phyloP scores from a whole-genome alignment of 2,113 vertebrate genomes.

The Prionailurus viverrinus region DNA sequence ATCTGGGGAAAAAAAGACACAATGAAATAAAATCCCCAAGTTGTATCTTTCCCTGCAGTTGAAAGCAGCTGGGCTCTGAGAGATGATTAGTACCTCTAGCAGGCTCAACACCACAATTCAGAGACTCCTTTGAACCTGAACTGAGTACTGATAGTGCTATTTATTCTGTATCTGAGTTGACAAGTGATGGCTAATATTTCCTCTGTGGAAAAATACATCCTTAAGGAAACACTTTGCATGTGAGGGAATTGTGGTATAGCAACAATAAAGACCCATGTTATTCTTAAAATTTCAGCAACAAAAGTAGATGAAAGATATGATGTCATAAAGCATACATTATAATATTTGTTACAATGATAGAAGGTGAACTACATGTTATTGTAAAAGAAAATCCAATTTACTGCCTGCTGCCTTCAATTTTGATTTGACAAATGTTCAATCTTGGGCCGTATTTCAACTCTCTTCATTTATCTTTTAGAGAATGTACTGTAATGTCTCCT shows the following conservation, averaged over 20 bases:
- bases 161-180: slow-evolving; percentile 51
- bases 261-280: slow-evolving; percentile 60
- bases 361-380: slow-evolving; percentile 83
- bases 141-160: neutral
- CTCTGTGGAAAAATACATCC: slow-evolving; percentile 62
- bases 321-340: slow-evolving; percentile 80
- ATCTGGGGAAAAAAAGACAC: neutral
- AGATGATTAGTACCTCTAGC: neutral
- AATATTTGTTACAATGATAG: slow-evolving; percentile 83
- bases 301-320: slow-evolving; percentile 81
- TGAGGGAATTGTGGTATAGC: slow-evolving; percentile 67
- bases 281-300: slow-evolving; percentile 81
- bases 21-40: neutral
- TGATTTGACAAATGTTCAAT: slow-evolving; percentile 84
- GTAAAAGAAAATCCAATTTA: slow-evolving; percentile 88
- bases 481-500: slow-evolving; percentile 82
- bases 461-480: slow-evolving; percentile 82
- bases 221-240: slow-evolving; percentile 74
- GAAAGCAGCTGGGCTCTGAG: neutral
- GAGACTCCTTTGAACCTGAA: neutral
- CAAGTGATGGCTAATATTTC: slow-evolving; percentile 68
- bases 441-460: slow-evolving; percentile 74
- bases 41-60: neutral
- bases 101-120: neutral
- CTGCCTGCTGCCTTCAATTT: slow-evolving; percentile 85